These are phyloP conservation scores for Drosophila grimshawi DNA, from an alignment of 1,140 invertebrate species.

Conservation along the genomic window DNA sequence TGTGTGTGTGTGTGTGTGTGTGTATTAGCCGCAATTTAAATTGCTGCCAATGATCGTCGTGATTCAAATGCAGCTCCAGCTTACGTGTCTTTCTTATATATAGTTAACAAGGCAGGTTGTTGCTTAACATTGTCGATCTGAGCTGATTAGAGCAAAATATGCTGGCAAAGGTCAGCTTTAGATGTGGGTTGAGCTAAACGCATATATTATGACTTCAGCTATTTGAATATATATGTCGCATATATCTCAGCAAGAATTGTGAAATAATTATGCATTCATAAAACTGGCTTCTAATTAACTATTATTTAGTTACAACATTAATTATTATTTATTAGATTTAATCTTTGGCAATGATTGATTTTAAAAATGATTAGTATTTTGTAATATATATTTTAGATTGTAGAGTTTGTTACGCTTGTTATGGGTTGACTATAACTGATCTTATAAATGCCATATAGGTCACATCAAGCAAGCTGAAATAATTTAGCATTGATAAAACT, in stretches of 20 bases:
- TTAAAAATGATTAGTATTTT: too few relatives aligned
- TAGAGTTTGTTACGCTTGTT: too few relatives aligned
- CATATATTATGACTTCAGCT: neutral
- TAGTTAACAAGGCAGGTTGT: slow-evolving; percentile 40
- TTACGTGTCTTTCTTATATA: slow-evolving; percentile 27
- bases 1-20: slow-evolving; percentile 17
- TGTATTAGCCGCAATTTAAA: slow-evolving; percentile 5
- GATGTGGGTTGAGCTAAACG: slow-evolving; percentile 9
- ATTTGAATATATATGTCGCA: neutral
- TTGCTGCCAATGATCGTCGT: slow-evolving; percentile 28
- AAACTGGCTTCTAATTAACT: neutral
- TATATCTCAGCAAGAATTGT: neutral
- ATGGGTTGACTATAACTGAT: too few relatives aligned
- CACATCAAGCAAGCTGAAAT: too few relatives aligned
- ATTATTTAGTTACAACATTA: too few relatives aligned
- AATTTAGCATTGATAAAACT: too few relatives aligned
- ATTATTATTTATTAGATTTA: too few relatives aligned
- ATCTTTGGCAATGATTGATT: too few relatives aligned
- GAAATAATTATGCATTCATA: too few relatives aligned
- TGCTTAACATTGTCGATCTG: slow-evolving; percentile 46
- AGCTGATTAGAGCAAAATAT: slow-evolving; percentile 49
- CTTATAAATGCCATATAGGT: too few relatives aligned
- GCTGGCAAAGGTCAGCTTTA: neutral
- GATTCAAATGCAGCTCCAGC: slow-evolving; percentile 22
- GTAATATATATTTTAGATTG: too few relatives aligned